A percentile compares a stretch with the other conserved stretches of the same genome.
These are phyloP conservation scores for Amyelois transitella DNA, from an alignment of 1,140 invertebrate species.

Conservation along the genomic window DNA sequence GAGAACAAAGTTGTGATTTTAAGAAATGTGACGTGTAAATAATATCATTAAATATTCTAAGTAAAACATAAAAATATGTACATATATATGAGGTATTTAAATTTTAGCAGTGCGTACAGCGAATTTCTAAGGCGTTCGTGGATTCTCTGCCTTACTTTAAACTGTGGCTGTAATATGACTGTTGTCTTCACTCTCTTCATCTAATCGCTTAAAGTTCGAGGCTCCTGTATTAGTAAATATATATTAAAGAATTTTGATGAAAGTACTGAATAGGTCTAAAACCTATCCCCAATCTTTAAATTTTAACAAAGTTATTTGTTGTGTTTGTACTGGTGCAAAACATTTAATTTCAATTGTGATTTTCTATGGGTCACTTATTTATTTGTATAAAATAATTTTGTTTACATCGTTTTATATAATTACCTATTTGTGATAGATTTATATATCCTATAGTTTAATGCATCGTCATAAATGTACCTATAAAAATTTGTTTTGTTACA, in stretches of 20 bases:
- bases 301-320: too few species aligned
- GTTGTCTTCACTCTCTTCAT: conserved; percentile 25
- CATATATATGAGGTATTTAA: conserved; percentile 3
- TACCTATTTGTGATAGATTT: too few species aligned
- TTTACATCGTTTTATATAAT: too few species aligned
- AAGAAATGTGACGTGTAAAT: conserved; percentile 32
- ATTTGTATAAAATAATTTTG: too few species aligned
- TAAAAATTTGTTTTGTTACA: conserved; percentile 17
- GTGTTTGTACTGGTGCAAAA: too few species aligned
- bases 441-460: neutral
- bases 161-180: conserved; percentile 33
- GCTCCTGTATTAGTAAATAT: conserved; percentile 12
- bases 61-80: conserved; percentile 4
- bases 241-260: conserved; percentile 4
- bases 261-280: neutral
- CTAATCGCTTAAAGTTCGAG: conserved; percentile 23
- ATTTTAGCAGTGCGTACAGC: conserved; percentile 16
- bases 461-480: neutral
- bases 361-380: too few species aligned
- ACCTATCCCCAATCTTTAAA: too few species aligned
- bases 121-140: conserved; percentile 10
- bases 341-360: too few species aligned
- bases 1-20: conserved; percentile 61
- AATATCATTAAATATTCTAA: conserved; percentile 12
- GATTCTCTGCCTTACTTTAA: conserved; percentile 15